Base-by-base conservation (phyloP, 2,888 invertebrate species). In the Lasioglossum lativentre region DNA sequence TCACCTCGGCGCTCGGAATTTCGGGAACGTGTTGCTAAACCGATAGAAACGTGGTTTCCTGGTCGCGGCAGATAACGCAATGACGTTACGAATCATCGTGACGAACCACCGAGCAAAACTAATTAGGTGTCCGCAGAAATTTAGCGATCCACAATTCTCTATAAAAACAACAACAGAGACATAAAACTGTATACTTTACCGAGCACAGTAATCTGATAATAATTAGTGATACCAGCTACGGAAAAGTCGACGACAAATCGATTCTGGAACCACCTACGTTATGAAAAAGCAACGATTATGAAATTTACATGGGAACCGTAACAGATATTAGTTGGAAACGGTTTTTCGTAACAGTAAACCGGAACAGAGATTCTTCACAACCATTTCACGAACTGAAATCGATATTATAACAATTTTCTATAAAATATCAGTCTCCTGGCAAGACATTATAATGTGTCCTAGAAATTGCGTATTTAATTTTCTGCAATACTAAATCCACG, bases 1-100 rank as follows among this genome's bases (percentile, higher is more conserved):
- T 76, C 30, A 73, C 45, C 23, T 34, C 2, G 68, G 52, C 75
- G 81, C 70, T 59, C 27, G 40, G 63, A 71, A 82, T 74, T 70
- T 78, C 68, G 70, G 12, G 23, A 72, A 45, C n/a, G 27, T 27
- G 78, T 5, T 59, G 56, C 34, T 30, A 2, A 45, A 27, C 19
- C 30, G 45, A n/a, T 23, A 38, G 42, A 0, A 45, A 34, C 40
- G 23, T 0, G 38, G 42, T 12, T 72, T 80, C 14, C 47, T 10
- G 38, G 63, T 6, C 38, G 63, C 34, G 27, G 27, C 19, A 45
- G 74, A 74, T 68, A 74, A 68, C 52, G 34, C 52, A 8, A 23
- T 16, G 42, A 16, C 23, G 34, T 16, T 23, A 52, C 1, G 4
- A 0, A n/a, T 4, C 19, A 19, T 6, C 10, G 4, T 40, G 14